Conservation (phyloP, 2,888 invertebrate genomes). For the Nematopogon swammerdamellus region DNA sequence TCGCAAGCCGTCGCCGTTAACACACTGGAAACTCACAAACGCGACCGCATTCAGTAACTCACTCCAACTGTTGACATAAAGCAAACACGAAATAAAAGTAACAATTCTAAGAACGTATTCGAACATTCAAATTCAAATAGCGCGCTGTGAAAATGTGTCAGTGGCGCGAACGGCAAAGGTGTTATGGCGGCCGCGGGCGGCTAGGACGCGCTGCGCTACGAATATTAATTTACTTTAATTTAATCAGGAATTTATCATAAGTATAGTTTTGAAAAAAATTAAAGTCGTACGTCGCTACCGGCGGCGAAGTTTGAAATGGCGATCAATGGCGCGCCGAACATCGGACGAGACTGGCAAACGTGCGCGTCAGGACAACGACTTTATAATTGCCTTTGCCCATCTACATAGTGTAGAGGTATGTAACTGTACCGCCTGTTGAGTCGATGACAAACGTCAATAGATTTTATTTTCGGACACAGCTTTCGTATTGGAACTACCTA, state of each 20-base stretch:
- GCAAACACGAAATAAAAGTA: slow-evolving; percentile 23
- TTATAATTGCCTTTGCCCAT: slow-evolving; percentile 49
- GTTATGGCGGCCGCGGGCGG: slow-evolving; percentile 9
- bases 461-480: too few species aligned
- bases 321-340: slow-evolving; percentile 18
- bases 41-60: too few species aligned
- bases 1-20: too few species aligned
- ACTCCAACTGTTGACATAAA: too few species aligned
- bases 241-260: slow-evolving; percentile 23
- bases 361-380: slow-evolving; percentile 48
- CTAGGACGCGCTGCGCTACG: slow-evolving; percentile 40
- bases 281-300: slow-evolving; percentile 15
- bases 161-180: slow-evolving; percentile 30
- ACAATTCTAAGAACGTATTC: slow-evolving; percentile 22
- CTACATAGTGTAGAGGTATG: slow-evolving; percentile 11
- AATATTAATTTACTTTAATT: slow-evolving; percentile 18
- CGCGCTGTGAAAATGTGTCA: slow-evolving; percentile 54
- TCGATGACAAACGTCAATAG: too few species aligned
- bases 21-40: too few species aligned
- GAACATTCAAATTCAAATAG: slow-evolving; percentile 35
- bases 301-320: slow-evolving; percentile 40
- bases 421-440: slow-evolving; percentile 27
- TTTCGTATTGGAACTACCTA: too few species aligned
- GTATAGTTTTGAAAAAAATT: slow-evolving; percentile 18
- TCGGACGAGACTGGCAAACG: slow-evolving; percentile 39